phyloP scores from a whole-genome alignment of 2,797 vertebrate species.

The Lacerta bilineata region DNA sequence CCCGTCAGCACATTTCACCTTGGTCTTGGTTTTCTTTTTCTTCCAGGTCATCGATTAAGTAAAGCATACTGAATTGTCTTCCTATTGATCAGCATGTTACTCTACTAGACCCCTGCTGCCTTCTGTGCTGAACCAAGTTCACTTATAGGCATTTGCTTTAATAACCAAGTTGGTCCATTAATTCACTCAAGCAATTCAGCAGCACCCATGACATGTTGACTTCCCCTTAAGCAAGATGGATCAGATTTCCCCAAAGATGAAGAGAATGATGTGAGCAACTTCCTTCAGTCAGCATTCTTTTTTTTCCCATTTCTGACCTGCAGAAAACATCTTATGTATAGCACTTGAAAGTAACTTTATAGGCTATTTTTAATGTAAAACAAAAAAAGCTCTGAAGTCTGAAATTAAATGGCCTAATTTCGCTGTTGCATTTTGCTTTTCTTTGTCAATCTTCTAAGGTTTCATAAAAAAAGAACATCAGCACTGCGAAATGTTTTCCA shows the following conservation, averaged over 20 bases:
- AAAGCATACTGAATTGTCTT: slow-evolving; percentile 57
- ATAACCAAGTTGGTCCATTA: slow-evolving; percentile 56
- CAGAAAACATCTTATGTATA: not conserved
- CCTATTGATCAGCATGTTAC: slow-evolving; percentile 59
- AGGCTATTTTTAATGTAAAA: not conserved
- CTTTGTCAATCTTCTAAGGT: no score
- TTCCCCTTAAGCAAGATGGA: slow-evolving; percentile 18
- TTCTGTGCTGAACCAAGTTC: slow-evolving; percentile 54
- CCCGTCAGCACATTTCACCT: slow-evolving; percentile 48
- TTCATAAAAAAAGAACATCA: not conserved
- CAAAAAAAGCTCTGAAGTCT: not conserved
- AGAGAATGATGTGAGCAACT: slow-evolving; percentile 35
- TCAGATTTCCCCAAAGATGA: slow-evolving; percentile 50
- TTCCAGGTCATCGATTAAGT: slow-evolving; percentile 58
- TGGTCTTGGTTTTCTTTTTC: slow-evolving; percentile 40
- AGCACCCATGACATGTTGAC: slow-evolving; percentile 23
- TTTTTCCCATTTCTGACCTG: slow-evolving; percentile 33
- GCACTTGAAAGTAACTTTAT: slow-evolving; percentile 24
- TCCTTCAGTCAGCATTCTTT: slow-evolving; percentile 23
- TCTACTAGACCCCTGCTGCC: slow-evolving; percentile 34
- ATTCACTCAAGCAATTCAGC: slow-evolving; percentile 47
- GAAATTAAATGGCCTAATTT: not conserved
- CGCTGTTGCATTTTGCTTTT: not conserved
- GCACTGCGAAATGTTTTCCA: not conserved
- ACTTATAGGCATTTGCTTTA: slow-evolving; percentile 62